Percentiles rank a stretch among this genome's conserved stretches.
Conservation (phyloP, 2,888 invertebrate genomes). For the Ennomos erosarius region DNA sequence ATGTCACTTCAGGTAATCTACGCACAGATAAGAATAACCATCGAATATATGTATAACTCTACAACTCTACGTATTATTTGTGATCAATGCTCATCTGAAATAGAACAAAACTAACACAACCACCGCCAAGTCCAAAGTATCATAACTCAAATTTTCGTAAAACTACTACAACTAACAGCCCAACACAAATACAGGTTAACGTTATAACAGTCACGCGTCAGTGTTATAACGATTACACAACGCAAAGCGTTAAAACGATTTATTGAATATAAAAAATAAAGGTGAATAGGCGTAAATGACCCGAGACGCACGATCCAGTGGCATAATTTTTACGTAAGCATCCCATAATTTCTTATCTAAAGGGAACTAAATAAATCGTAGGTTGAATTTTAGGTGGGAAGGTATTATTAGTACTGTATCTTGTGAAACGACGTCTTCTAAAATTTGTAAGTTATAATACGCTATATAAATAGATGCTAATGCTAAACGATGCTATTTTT, state of each 20-base stretch:
- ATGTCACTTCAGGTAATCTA: too few species aligned
- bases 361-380: slow-evolving; percentile 7
- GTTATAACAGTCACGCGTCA: slow-evolving; percentile 37
- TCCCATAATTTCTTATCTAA: slow-evolving; percentile 12
- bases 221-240: slow-evolving; percentile 30
- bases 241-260: slow-evolving; percentile 28
- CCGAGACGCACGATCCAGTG: slow-evolving; percentile 40
- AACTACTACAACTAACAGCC: slow-evolving; percentile 14
- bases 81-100: too few species aligned
- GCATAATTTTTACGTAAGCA: slow-evolving; percentile 28
- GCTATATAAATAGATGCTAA: too few species aligned
- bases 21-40: too few species aligned
- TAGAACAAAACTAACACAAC: background rate
- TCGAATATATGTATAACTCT: too few species aligned
- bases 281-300: slow-evolving; percentile 40
- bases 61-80: too few species aligned
- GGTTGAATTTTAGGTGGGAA: background rate
- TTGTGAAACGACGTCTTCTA: background rate
- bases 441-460: too few species aligned
- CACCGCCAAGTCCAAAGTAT: slow-evolving; percentile 8
- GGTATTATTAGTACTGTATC: background rate
- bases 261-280: slow-evolving; percentile 24
- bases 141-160: slow-evolving; percentile 31
- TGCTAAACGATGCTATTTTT: too few species aligned
- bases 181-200: slow-evolving; percentile 29